Percentiles rank a stretch among this genome's conserved stretches.
phyloP scores from a whole-genome alignment of 2,113 vertebrate species.

The Apistogramma diplotaenia region DNA sequence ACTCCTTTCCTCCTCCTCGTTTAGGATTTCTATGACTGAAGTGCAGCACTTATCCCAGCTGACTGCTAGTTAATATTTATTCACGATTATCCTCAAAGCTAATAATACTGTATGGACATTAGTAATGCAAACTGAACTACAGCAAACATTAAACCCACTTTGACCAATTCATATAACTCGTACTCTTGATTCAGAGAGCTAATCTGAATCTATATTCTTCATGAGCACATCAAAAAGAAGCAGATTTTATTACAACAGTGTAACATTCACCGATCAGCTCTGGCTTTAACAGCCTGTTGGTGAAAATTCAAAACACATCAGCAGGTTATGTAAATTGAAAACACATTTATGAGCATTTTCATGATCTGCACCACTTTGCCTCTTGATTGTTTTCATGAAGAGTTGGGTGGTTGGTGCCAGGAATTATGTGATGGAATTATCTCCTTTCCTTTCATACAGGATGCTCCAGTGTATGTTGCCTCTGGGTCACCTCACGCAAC shows the following conservation, averaged over 20 bases:
- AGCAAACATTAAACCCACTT: too few species aligned
- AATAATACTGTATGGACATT: too few species aligned
- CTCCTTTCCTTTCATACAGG: background rate
- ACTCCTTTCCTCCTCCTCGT: too few species aligned
- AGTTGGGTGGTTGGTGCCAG: background rate
- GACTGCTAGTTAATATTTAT: too few species aligned
- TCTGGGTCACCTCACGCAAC: background rate
- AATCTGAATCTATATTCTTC: background rate
- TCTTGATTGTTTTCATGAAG: accelerated
- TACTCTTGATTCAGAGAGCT: background rate
- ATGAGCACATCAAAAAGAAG: background rate
- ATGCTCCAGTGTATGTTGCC: background rate
- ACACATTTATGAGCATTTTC: background rate
- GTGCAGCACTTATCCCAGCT: too few species aligned
- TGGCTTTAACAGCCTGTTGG: background rate
- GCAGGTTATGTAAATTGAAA: background rate
- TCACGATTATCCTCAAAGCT: too few species aligned
- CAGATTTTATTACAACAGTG: background rate
- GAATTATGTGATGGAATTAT: background rate
- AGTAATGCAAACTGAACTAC: too few species aligned
- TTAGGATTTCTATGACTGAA: too few species aligned
- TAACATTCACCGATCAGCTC: background rate
- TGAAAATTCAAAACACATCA: background rate
- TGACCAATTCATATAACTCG: background rate
- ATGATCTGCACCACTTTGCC: background rate